phyloP scores from a whole-genome alignment of 2,797 vertebrate species.

The Gymnopithys bicolor region DNA sequence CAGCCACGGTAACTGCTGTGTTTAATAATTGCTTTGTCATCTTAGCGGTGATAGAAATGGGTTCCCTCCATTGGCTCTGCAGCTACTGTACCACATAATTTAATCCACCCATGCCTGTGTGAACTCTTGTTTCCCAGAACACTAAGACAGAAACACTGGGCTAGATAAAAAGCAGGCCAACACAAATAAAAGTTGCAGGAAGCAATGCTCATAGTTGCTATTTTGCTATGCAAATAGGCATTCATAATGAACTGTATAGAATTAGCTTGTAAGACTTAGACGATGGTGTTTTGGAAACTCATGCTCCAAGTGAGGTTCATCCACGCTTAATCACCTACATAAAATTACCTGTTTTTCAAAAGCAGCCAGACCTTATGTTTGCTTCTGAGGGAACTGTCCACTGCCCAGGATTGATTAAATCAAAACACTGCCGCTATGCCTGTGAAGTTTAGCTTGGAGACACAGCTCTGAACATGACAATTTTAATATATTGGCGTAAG shows the following conservation, averaged over 20 bases:
- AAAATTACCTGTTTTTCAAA: slow-evolving; percentile 2
- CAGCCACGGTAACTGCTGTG: not conserved
- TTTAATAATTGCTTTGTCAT: slow-evolving; percentile 35
- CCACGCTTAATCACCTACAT: not conserved
- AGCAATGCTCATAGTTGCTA: not conserved
- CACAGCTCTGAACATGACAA: not conserved
- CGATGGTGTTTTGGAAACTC: not conserved
- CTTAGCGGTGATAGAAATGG: not conserved
- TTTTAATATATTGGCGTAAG: not conserved
- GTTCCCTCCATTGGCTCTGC: not conserved
- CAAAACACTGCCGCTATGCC: not conserved
- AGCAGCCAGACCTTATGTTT: not conserved
- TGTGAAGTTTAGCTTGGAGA: not conserved
- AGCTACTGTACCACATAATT: not conserved
- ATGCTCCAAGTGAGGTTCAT: not conserved
- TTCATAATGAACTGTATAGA: not conserved
- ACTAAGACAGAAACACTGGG: not conserved
- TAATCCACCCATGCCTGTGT: not conserved
- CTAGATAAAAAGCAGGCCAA: not conserved
- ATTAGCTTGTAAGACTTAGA: not conserved
- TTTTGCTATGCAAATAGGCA: not conserved
- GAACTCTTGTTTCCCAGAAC: not conserved
- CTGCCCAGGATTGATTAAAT: not conserved
- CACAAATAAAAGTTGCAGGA: not conserved
- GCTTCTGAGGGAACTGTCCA: not conserved